Percentiles rank a stretch among this genome's conserved stretches.
Conservation (phyloP, 2,888 invertebrate species). For the Myathropa florea region DNA sequence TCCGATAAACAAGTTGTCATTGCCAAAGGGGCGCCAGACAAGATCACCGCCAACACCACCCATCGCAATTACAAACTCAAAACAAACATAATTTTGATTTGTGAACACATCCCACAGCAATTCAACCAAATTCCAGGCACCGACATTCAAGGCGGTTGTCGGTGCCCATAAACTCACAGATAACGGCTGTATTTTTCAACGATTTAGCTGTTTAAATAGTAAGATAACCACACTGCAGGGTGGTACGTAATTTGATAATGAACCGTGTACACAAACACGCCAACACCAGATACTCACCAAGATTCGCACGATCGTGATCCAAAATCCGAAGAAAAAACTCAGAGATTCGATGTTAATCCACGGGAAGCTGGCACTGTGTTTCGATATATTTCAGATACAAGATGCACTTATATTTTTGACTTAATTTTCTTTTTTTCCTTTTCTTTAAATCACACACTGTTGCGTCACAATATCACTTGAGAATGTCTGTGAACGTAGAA, state of each 20-base stretch:
- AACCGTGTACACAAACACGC: neutral
- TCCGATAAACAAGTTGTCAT: conserved; percentile 45
- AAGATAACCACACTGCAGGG: conserved; percentile 12
- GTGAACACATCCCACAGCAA: conserved; percentile 5
- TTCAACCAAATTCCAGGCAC: neutral
- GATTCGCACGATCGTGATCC: neutral
- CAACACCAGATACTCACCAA: conserved; percentile 17
- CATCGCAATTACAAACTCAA: conserved; percentile 22
- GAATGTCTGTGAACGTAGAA: conserved; percentile 6
- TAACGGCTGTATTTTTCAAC: conserved; percentile 22
- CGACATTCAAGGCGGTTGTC: neutral
- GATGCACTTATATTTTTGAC: no score
- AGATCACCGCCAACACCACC: neutral
- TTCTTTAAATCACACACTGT: conserved; percentile 8
- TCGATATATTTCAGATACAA: no score
- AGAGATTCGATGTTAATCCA: conserved; percentile 17
- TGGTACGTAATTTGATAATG: neutral
- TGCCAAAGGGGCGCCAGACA: conserved; percentile 37
- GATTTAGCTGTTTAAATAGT: conserved; percentile 22
- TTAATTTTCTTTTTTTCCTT: neutral
- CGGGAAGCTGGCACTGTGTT: neutral
- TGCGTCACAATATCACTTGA: conserved; percentile 24
- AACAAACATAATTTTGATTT: conserved; percentile 33
- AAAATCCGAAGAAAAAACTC: conserved; percentile 5
- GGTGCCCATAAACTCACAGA: conserved; percentile 23